Percentiles rank a stretch among this genome's conserved stretches.
phyloP scores from a whole-genome alignment of 1,140 invertebrate species.

The Yoshiicerus persimilis region DNA sequence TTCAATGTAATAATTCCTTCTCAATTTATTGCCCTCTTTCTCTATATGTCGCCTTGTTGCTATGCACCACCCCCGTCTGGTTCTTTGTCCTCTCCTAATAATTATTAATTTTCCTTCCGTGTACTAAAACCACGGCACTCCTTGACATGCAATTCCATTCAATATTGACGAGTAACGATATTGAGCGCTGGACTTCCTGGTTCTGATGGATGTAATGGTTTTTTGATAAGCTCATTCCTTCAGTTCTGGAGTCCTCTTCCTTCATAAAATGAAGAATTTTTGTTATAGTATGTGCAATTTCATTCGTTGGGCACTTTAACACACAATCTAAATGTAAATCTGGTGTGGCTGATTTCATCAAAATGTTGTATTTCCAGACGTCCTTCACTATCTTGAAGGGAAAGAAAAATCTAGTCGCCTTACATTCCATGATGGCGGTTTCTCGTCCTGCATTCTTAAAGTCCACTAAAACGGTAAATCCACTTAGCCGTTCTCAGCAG shows the following conservation, averaged over 20 bases:
- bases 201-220: not conserved
- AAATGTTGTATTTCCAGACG: not conserved
- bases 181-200: no score
- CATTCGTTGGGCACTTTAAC: not conserved
- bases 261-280: not conserved
- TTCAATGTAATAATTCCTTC: no score
- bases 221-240: not conserved
- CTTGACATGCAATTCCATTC: not conserved
- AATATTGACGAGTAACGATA: not conserved
- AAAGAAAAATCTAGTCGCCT: not conserved
- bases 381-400: not conserved
- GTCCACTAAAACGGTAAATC: not conserved
- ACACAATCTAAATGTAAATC: not conserved
- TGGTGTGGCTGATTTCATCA: not conserved
- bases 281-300: not conserved
- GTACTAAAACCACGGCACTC: no score
- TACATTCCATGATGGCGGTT: not conserved
- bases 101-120: no score
- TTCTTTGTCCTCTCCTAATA: no score
- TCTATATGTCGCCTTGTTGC: no score
- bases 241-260: not conserved
- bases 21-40: no score
- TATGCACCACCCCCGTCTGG: no score
- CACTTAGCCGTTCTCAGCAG: not conserved
- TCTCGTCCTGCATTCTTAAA: not conserved